Conservation (phyloP, 2,888 invertebrate species). For the Acrobasis repandana region DNA sequence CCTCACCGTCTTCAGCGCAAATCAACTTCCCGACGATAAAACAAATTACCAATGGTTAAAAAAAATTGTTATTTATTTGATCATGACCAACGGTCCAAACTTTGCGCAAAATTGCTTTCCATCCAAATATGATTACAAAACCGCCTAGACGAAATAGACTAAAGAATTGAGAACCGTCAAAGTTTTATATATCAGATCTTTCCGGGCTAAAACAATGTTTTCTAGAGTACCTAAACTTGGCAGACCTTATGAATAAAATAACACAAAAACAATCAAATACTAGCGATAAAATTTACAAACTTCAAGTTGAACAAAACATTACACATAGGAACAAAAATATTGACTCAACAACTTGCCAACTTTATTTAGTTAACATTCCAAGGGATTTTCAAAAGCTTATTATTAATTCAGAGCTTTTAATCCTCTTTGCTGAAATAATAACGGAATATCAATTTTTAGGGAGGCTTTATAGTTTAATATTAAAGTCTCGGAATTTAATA, state of each 20-base stretch:
- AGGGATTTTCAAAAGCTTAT: conserved; percentile 4
- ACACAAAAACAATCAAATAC: neutral
- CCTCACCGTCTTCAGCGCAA: too few relatives aligned
- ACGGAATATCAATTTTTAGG: conserved; percentile 9
- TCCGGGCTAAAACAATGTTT: too few relatives aligned
- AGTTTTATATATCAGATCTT: too few relatives aligned
- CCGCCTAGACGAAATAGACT: too few relatives aligned
- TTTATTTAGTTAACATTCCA: neutral
- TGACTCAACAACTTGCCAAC: neutral
- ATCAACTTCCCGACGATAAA: too few relatives aligned
- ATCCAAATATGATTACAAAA: too few relatives aligned
- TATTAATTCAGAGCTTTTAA: neutral
- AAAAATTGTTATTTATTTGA: too few relatives aligned
- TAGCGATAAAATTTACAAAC: neutral
- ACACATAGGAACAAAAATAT: conserved; percentile 10
- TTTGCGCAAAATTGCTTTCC: too few relatives aligned
- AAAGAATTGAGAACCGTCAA: too few relatives aligned
- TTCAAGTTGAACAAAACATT: neutral
- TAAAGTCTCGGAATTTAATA: neutral
- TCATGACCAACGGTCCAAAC: too few relatives aligned
- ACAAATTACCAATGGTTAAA: too few relatives aligned
- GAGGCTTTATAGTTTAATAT: neutral
- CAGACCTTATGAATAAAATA: neutral
- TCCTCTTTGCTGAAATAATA: conserved; percentile 6
- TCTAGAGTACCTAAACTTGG: too few relatives aligned